Percentiles rank a stretch among this genome's conserved stretches.
These are phyloP conservation scores for Dolichallabes microphthalmus DNA, from an alignment of 2,113 vertebrate genomes.

Conservation along the genomic window DNA sequence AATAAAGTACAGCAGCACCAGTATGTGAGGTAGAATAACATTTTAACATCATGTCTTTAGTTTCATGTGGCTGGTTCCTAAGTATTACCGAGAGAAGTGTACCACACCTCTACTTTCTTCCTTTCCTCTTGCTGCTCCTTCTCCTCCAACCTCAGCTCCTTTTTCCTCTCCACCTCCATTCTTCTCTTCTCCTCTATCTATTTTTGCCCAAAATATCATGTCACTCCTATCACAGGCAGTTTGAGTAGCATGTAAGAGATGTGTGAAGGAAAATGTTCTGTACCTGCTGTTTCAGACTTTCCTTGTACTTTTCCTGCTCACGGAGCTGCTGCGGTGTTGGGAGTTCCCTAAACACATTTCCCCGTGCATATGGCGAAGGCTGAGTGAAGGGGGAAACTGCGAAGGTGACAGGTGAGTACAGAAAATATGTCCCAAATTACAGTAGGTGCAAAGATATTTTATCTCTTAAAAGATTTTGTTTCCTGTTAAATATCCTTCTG, in stretches of 20 bases:
- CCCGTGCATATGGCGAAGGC: slow-evolving; percentile 74
- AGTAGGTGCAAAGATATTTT: no score
- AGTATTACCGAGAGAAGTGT: background rate
- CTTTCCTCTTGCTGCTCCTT: slow-evolving; percentile 78
- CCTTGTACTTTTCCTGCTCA: slow-evolving; percentile 81
- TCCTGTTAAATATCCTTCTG: background rate
- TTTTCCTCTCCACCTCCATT: slow-evolving; percentile 78
- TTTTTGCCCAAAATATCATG: slow-evolving; percentile 32
- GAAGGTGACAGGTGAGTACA: background rate
- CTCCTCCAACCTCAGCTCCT: slow-evolving; percentile 75
- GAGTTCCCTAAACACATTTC: slow-evolving; percentile 76
- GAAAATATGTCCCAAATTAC: no score
- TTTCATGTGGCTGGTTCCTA: background rate
- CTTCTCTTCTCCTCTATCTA: slow-evolving; percentile 88
- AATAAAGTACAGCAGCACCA: no score
- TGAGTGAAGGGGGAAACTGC: slow-evolving; percentile 71
- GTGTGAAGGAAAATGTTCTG: background rate
- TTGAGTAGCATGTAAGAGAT: background rate
- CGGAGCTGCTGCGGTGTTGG: slow-evolving; percentile 73
- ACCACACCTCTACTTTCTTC: slow-evolving; percentile 76
- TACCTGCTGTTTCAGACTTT: slow-evolving; percentile 85
- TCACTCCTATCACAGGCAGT: background rate
- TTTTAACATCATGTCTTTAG: background rate
- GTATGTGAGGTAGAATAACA: background rate
- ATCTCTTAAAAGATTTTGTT: background rate